phyloP scores from a whole-genome alignment of 2,888 invertebrate genomes.

The Patella depressa region DNA sequence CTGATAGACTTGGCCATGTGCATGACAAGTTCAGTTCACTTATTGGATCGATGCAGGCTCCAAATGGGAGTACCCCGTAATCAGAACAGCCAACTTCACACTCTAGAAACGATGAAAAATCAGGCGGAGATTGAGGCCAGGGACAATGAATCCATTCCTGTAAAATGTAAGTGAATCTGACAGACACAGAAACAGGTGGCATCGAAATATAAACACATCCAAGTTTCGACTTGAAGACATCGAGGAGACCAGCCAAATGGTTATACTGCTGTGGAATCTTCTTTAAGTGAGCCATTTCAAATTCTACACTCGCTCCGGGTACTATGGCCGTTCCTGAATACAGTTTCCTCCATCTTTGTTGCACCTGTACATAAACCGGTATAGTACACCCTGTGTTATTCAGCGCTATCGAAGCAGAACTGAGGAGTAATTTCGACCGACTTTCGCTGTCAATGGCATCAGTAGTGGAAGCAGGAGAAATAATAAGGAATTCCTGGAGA shows the following conservation, averaged over 20 bases:
- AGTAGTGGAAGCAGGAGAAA: slow-evolving; percentile 78
- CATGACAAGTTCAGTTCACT: slow-evolving; percentile 83
- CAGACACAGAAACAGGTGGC: slow-evolving; percentile 79
- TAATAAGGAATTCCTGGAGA: slow-evolving; percentile 84
- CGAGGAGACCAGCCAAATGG: slow-evolving; percentile 84
- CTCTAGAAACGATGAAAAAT: slow-evolving; percentile 75
- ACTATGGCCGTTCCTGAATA: slow-evolving; percentile 83
- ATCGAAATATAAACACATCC: slow-evolving; percentile 70
- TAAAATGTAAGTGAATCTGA: slow-evolving; percentile 82
- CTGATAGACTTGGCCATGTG: slow-evolving; percentile 89
- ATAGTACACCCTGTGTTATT: slow-evolving; percentile 85
- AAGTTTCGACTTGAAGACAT: slow-evolving; percentile 90
- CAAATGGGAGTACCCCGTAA: slow-evolving; percentile 83
- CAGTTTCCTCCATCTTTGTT: slow-evolving; percentile 85
- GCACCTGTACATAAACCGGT: slow-evolving; percentile 89
- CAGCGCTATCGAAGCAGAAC: slow-evolving; percentile 86
- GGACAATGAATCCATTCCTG: slow-evolving; percentile 70
- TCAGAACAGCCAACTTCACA: slow-evolving; percentile 74
- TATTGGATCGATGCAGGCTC: slow-evolving; percentile 85
- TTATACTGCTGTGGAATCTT: slow-evolving; percentile 85
- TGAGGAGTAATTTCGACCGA: slow-evolving; percentile 83
- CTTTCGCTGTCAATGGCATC: slow-evolving; percentile 70
- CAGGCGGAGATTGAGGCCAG: slow-evolving; percentile 71
- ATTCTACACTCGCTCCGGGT: slow-evolving; percentile 83
- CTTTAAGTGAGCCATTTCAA: slow-evolving; percentile 90